phyloP scores from a whole-genome alignment of 2,797 vertebrate species.

The Glossophaga mutica region DNA sequence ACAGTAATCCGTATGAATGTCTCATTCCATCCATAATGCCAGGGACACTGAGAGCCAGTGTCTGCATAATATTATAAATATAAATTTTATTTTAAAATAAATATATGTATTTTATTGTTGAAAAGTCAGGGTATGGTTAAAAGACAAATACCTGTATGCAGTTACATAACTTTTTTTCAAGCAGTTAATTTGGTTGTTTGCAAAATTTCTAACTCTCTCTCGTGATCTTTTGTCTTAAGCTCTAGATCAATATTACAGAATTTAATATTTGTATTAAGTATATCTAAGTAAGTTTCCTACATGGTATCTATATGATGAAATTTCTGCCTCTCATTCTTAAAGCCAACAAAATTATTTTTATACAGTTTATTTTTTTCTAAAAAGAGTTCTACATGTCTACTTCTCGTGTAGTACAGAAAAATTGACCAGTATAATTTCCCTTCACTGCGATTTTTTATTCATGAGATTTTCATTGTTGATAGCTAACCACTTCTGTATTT shows the following conservation, averaged over 20 bases:
- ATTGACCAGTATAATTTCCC: background rate
- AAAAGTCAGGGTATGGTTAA: background rate
- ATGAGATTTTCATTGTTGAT: conserved; percentile 1
- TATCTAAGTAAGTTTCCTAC: background rate
- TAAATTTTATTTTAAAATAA: conserved; percentile 10
- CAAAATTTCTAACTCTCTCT: background rate
- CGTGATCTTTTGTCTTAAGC: background rate
- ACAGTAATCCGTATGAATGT: too few relatives aligned
- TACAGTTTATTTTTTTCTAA: background rate
- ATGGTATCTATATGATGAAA: background rate
- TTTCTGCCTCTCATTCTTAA: background rate
- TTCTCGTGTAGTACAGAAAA: background rate
- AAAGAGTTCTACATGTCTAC: background rate
- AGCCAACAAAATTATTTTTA: background rate
- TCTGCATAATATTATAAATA: background rate
- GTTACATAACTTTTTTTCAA: background rate
- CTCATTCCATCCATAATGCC: too few relatives aligned
- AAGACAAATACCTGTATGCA: background rate
- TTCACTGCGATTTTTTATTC: background rate
- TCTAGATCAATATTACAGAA: background rate
- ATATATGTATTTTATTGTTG: background rate
- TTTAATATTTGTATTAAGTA: background rate
- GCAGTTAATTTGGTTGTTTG: background rate
- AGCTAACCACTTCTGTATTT: conserved; percentile 1
- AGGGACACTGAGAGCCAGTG: too few relatives aligned